These are phyloP conservation scores for Marronus borbonicus DNA, from an alignment of 2,888 invertebrate genomes.

Conservation along the genomic window DNA sequence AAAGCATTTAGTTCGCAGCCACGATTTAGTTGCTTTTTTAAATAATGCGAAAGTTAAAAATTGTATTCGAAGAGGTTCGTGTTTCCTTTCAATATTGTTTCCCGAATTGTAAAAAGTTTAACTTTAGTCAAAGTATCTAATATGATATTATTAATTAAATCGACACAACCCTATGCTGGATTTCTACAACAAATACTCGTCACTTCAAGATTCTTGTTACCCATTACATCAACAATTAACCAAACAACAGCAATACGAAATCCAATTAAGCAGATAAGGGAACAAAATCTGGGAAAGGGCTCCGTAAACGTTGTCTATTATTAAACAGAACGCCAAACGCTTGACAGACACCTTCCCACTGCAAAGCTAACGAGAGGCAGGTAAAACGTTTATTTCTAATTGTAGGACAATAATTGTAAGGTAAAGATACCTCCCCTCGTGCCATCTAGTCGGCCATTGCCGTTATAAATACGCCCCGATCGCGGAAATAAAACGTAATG, in stretches of 20 bases:
- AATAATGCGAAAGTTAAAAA: too few species aligned
- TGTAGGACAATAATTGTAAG: neutral
- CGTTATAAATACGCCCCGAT: slow-evolving; percentile 1
- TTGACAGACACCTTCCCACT: neutral
- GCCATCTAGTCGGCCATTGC: neutral
- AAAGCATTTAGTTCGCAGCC: too few species aligned
- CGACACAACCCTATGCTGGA: too few species aligned
- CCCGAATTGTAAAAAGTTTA: too few species aligned
- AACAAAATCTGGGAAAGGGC: neutral
- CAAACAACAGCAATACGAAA: neutral
- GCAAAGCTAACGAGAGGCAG: neutral
- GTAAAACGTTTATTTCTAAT: slow-evolving; percentile 17
- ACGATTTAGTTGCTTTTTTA: too few species aligned
- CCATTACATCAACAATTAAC: neutral
- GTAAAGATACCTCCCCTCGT: neutral
- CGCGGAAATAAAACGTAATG: neutral
- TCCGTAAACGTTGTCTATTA: neutral
- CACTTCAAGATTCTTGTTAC: too few species aligned
- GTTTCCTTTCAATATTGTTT: too few species aligned
- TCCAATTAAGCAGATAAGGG: slow-evolving; percentile 9
- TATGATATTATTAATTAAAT: too few species aligned
- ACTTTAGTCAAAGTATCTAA: too few species aligned
- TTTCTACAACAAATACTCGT: too few species aligned
- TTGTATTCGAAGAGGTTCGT: too few species aligned
- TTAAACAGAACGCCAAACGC: neutral